A percentile compares a stretch with the other conserved stretches of the same genome.
Evolutionary conservation across 2,113 vertebrate genomes (phyloP).

Genomic region (Salvelinus namaycush): DNA sequence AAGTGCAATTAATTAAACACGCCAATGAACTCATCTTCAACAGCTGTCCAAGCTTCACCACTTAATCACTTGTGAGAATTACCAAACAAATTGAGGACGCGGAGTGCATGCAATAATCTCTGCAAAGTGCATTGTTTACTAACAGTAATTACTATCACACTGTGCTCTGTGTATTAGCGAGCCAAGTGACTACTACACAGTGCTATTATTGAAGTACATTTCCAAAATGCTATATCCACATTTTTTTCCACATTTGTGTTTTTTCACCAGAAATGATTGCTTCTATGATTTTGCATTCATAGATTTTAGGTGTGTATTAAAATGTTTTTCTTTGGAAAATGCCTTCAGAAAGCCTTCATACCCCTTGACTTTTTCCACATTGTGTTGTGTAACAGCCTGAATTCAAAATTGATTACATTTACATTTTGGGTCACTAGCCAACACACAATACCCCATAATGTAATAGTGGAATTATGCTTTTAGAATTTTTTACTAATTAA

Average conservation of each 20-base stretch:
- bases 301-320: too few relatives aligned
- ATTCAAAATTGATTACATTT: too few relatives aligned
- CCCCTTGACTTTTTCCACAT: too few relatives aligned
- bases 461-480: too few relatives aligned
- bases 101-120: constrained; percentile 69
- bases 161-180: constrained; percentile 56
- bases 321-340: too few relatives aligned
- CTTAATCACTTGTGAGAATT: constrained; percentile 78
- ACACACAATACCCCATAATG: too few relatives aligned
- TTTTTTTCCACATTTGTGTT: too few relatives aligned
- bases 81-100: constrained; percentile 63
- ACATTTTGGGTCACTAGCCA: too few relatives aligned
- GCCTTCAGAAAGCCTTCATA: too few relatives aligned
- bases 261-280: constrained; percentile 63
- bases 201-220: constrained; percentile 49
- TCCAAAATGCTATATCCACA: too few relatives aligned
- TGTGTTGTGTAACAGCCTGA: too few relatives aligned
- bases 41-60: constrained; percentile 76
- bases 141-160: constrained; percentile 76
- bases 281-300: constrained; percentile 69
- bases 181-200: constrained; percentile 64
- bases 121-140: constrained; percentile 75
- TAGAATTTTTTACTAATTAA: too few relatives aligned
- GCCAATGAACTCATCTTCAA: constrained; percentile 78
- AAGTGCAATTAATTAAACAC: constrained; percentile 80